Percentiles rank a stretch among this genome's conserved stretches.
phyloP scores from a whole-genome alignment of 2,888 invertebrate genomes.

The Colostygia pectinataria region DNA sequence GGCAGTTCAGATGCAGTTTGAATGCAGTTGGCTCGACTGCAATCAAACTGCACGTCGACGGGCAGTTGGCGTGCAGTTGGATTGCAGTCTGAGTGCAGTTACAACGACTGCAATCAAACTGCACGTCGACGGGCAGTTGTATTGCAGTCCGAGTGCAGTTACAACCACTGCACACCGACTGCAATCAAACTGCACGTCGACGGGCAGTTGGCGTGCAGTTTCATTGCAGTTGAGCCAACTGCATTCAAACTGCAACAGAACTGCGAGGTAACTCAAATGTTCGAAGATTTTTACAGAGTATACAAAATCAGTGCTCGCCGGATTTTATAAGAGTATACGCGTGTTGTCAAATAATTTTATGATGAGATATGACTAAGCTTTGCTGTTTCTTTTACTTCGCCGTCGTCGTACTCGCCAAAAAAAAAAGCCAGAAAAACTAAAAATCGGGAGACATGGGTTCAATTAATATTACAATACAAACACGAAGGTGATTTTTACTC shows the following conservation, averaged over 20 bases:
- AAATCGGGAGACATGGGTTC: constrained; percentile 18
- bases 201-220: background rate
- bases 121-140: no score
- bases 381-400: constrained; percentile 17
- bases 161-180: no score
- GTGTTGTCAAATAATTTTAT: constrained; percentile 17
- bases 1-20: no score
- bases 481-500: constrained; percentile 18
- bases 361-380: constrained; percentile 17
- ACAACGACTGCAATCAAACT: no score
- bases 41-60: no score
- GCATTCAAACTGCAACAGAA: background rate
- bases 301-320: constrained; percentile 16
- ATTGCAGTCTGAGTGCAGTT: no score
- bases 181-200: no score
- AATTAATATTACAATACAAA: constrained; percentile 17
- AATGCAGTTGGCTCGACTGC: no score
- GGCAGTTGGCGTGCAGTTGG: no score
- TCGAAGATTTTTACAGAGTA: constrained; percentile 14
- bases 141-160: no score
- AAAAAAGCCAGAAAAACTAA: constrained; percentile 16
- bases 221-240: background rate
- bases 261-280: constrained; percentile 10
- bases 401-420: constrained; percentile 15
- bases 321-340: constrained; percentile 16